A percentile compares a stretch with the other conserved stretches of the same genome.
Evolutionary conservation across 2,113 vertebrate genomes (phyloP).

Genomic region (Mungos mungo): DNA sequence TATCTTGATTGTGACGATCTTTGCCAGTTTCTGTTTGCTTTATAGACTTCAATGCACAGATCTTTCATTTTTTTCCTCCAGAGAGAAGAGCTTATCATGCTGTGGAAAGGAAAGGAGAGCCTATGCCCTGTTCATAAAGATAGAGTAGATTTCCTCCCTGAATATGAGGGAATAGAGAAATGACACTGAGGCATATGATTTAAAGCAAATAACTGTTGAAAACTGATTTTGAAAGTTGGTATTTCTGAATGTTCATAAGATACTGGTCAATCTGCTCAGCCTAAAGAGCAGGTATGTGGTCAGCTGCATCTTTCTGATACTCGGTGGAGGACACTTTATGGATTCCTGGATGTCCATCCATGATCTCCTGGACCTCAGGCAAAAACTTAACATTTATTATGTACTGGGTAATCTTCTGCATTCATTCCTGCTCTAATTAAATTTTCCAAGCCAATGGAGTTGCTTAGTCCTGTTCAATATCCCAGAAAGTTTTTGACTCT

Average conservation of each 20-base stretch:
- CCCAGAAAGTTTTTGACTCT: neutral
- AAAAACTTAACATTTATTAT: neutral
- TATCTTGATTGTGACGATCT: neutral
- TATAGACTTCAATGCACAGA: neutral
- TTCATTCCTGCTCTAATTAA: neutral
- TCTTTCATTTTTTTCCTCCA: neutral
- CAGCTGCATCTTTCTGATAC: neutral
- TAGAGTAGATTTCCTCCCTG: neutral
- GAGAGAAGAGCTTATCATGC: neutral
- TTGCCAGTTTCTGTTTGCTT: neutral
- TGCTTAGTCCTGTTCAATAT: neutral
- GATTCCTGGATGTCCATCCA: neutral
- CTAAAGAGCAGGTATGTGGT: neutral
- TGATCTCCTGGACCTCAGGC: neutral
- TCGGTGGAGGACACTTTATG: neutral
- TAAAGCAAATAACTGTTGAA: constrained; percentile 28
- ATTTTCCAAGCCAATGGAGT: neutral
- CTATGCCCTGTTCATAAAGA: neutral
- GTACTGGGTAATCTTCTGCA: neutral
- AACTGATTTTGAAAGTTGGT: neutral
- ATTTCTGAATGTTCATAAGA: neutral
- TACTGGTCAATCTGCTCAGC: too few relatives aligned
- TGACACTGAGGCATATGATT: neutral
- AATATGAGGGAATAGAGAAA: neutral
- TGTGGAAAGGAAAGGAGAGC: neutral